phyloP scores from a whole-genome alignment of 1,140 invertebrate species.

The Caerostris extrusa region DNA sequence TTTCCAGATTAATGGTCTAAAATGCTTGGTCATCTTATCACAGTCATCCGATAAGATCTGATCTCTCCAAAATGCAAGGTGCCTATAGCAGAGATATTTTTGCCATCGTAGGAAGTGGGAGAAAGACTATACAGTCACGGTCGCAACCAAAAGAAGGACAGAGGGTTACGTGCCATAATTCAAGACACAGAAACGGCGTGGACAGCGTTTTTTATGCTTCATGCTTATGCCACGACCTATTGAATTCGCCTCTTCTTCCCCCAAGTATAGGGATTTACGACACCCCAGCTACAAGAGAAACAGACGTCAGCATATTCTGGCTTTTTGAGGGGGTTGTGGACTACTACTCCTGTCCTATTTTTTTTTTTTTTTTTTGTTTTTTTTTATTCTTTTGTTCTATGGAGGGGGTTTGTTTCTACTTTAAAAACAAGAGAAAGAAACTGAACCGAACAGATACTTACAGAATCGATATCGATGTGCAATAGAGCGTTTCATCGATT shows the following conservation, averaged over 20 bases:
- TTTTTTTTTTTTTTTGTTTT: neutral
- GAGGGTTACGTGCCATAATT: conserved; percentile 7
- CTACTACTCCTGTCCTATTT: neutral
- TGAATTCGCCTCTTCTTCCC: neutral
- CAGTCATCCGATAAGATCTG: neutral
- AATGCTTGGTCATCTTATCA: no score
- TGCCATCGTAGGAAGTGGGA: neutral
- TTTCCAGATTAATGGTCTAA: no score
- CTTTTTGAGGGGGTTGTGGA: neutral
- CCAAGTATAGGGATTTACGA: neutral
- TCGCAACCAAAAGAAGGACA: neutral
- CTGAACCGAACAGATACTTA: conserved; percentile 19
- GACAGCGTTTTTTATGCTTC: conserved; percentile 5
- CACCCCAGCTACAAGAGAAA: neutral
- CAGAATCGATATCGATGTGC: conserved; percentile 19
- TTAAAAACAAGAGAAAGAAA: neutral
- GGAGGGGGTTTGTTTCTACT: conserved; percentile 4
- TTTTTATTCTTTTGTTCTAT: neutral
- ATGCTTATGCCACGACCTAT: neutral
- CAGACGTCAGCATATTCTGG: conserved; percentile 22
- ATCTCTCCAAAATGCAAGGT: neutral
- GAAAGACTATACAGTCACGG: neutral
- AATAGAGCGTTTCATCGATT: conserved; percentile 27
- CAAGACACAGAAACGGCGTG: conserved; percentile 24
- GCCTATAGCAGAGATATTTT: neutral